Evolutionary conservation across 2,888 invertebrate species (phyloP), one percentile per base, ranked within the genome.

Genomic region (Ferdinandea cuprea): DNA sequence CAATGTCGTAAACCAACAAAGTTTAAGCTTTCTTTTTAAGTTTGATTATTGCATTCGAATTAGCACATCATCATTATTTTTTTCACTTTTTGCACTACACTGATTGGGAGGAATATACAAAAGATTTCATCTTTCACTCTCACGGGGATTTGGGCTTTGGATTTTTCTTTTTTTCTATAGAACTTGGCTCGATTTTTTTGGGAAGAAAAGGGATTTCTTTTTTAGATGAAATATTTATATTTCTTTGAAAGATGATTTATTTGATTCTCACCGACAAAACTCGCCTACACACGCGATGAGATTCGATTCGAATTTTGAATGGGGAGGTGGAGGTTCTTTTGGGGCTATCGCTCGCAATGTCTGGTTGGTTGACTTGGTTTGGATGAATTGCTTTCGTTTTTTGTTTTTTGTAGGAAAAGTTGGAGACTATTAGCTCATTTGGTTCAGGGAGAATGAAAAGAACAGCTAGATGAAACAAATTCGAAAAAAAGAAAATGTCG

Each of bases 251-350:
- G n/a, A 8, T 17, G 56, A 7, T n/a, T 56, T 37, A 30, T n/a
- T 28, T 7, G 13, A 30, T 13, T 13, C 21, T 15, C 32, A 32
- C 44, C 19, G 35, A 61, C 37, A 15, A 40, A 54, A 66, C 42
- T 54, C n/a, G 13, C 44, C 19, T 56, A 30, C 46, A 17, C 54
- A 15, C 73, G 21, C 74, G 21, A 74, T 66, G 74, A 74, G 74
- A 74, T 74, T 74, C 74, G 74, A 74, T 74, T 74, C 74, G 48
- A 40, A 21, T 30, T 56, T 25, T 44, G 52, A 68, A 59, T 76
- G 66, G 13, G 25, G 15, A 21, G 25, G 11, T 11, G 13, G 56
- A 48, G 15, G 6, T 40, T 54, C 11, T 52, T 52, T 40, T 2
- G 15, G 8, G 11, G 17, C 17, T 15, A n/a, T 42, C 48, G 46